Percentiles rank a stretch among this genome's conserved stretches.
phyloP scores from a whole-genome alignment of 2,113 vertebrate species.

The Herpetotheres cachinnans region DNA sequence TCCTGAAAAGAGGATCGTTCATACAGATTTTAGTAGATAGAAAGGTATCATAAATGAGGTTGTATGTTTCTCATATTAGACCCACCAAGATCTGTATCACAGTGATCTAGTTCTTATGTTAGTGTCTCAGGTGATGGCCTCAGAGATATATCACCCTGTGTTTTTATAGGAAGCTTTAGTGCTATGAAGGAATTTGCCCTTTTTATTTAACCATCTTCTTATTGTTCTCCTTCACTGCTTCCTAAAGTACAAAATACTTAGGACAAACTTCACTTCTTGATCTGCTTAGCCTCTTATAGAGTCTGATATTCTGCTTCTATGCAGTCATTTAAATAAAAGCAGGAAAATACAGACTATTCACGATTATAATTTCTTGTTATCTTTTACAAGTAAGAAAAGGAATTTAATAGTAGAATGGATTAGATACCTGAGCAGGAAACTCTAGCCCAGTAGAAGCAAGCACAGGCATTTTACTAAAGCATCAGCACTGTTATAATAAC shows the following conservation, averaged over 20 bases:
- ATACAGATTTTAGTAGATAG: not conserved
- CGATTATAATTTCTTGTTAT: not conserved
- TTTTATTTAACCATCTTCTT: not conserved
- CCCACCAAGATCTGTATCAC: not conserved
- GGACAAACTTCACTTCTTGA: not conserved
- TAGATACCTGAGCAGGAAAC: not conserved
- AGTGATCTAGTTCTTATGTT: not conserved
- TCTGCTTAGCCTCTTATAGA: not conserved
- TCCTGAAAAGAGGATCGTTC: not conserved
- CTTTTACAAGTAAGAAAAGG: not conserved
- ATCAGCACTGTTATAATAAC: not conserved
- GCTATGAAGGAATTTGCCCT: not conserved
- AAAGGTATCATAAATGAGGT: not conserved
- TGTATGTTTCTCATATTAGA: not conserved
- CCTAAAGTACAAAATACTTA: not conserved
- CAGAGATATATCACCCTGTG: not conserved
- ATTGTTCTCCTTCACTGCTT: not conserved
- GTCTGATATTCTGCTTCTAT: not conserved
- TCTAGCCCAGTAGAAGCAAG: not conserved
- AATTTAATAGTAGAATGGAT: not conserved
- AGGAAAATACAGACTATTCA: not conserved
- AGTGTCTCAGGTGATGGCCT: not conserved
- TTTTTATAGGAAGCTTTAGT: not conserved
- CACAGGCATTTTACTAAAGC: not conserved
- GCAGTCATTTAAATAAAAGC: not conserved